Conservation (phyloP, 2,888 invertebrate species). For the Tridacna gigas region DNA sequence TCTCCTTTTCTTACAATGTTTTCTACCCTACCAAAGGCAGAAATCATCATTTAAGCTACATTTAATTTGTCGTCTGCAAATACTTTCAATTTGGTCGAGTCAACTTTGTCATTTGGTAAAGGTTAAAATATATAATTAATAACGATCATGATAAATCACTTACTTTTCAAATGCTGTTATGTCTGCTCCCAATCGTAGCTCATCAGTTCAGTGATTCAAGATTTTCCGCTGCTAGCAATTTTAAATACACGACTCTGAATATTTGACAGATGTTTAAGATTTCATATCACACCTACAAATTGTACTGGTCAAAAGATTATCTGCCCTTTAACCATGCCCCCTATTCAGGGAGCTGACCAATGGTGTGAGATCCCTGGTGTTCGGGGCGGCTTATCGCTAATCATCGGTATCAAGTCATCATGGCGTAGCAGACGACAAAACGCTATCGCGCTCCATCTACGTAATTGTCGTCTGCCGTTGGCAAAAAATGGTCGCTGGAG, state of each 20-base stretch:
- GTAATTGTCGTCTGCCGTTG: constrained; percentile 58
- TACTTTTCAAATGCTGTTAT: no score
- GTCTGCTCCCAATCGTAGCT: no score
- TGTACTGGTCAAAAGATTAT: constrained; percentile 52
- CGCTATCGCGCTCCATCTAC: constrained; percentile 47
- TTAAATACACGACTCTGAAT: constrained; percentile 15
- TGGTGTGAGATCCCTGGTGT: constrained; percentile 55
- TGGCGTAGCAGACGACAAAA: constrained; percentile 47
- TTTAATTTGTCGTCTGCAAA: no score
- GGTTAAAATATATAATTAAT: no score
- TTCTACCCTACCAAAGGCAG: no score
- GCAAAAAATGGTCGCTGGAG: constrained; percentile 42
- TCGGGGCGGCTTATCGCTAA: constrained; percentile 52
- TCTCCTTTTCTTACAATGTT: no score
- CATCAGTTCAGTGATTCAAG: constrained; percentile 6
- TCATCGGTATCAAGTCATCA: constrained; percentile 47
- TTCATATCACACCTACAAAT: constrained; percentile 55
- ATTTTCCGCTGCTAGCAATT: neutral
- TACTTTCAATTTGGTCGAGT: no score
- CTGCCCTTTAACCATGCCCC: constrained; percentile 49
- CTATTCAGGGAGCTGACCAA: constrained; percentile 53
- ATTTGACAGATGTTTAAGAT: constrained; percentile 61
- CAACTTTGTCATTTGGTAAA: no score
- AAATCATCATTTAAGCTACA: no score
- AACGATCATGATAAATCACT: no score